These are phyloP conservation scores for Cyprinodon variegatus DNA, from an alignment of 2,113 vertebrate species.

Conservation along the genomic window DNA sequence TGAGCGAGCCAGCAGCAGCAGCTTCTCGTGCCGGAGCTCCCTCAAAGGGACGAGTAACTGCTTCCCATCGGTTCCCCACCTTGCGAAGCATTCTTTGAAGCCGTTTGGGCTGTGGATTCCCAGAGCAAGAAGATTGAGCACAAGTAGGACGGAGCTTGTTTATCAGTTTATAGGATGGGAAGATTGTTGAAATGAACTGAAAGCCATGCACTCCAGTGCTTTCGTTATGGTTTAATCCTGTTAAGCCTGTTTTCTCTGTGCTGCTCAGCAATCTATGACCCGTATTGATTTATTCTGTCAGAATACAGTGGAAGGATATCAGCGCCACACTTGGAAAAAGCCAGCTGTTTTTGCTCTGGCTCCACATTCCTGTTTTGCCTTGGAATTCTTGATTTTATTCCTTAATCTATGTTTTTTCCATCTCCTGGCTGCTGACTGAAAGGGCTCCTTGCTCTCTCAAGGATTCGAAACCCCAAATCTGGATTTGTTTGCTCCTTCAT, in stretches of 20 bases:
- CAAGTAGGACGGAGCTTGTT: constrained; percentile 51
- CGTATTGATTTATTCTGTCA: constrained; percentile 58
- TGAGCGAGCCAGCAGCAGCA: constrained; percentile 56
- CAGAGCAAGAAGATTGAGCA: constrained; percentile 39
- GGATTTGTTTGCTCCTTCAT: constrained; percentile 57
- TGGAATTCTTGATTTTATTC: constrained; percentile 25
- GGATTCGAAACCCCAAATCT: constrained; percentile 56
- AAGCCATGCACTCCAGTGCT: constrained; percentile 43
- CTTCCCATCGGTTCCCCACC: constrained; percentile 38
- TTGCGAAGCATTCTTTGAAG: constrained; percentile 37
- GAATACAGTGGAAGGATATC: constrained; percentile 41
- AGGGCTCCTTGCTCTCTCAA: constrained; percentile 41
- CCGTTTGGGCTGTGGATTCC: constrained; percentile 32
- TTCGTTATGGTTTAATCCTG: constrained; percentile 34
- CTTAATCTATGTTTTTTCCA: constrained; percentile 42
- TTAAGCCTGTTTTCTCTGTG: constrained; percentile 46
- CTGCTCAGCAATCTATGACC: constrained; percentile 42
- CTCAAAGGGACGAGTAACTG: constrained; percentile 46
- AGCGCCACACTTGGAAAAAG: constrained; percentile 57
- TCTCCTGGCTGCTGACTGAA: constrained; percentile 43
- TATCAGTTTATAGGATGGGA: constrained; percentile 42
- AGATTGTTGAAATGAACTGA: constrained; percentile 51
- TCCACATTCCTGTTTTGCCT: neutral
- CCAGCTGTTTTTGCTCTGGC: constrained; percentile 34
- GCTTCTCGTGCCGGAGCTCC: constrained; percentile 57